Evolutionary conservation across 2,888 invertebrate species (phyloP).

Genomic region (Sesia apiformis): DNA sequence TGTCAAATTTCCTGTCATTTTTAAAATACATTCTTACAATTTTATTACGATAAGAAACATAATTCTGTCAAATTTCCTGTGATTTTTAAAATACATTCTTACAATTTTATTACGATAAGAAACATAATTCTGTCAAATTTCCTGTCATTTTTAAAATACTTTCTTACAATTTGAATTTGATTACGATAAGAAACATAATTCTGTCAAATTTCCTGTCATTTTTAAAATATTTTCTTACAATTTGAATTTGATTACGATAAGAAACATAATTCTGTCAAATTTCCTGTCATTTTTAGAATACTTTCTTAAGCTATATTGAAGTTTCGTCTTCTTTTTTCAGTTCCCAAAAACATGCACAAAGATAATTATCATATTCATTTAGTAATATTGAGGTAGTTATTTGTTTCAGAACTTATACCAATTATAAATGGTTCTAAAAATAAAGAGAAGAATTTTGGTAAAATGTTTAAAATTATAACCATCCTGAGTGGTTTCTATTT

Average conservation of each 20-base stretch:
- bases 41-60: too few relatives aligned
- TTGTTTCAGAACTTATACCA: conserved; percentile 74
- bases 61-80: too few relatives aligned
- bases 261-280: conserved; percentile 72
- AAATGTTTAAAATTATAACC: conserved; percentile 22
- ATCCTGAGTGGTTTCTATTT: too few relatives aligned
- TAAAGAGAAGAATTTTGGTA: conserved; percentile 52
- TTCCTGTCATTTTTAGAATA: conserved; percentile 65
- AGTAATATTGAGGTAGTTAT: conserved; percentile 75
- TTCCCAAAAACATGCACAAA: conserved; percentile 72
- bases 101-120: too few relatives aligned
- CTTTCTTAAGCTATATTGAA: conserved; percentile 67
- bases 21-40: conserved; percentile 71
- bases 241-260: conserved; percentile 72
- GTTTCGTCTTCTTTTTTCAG: conserved; percentile 55
- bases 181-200: too few relatives aligned
- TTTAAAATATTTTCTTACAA: conserved; percentile 71
- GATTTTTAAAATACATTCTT: too few relatives aligned
- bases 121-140: conserved; percentile 71
- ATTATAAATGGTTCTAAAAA: conserved; percentile 68
- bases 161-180: too few relatives aligned
- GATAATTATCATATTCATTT: conserved; percentile 72
- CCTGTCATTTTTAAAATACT: conserved; percentile 65
- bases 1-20: conserved; percentile 63
- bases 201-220: conserved; percentile 63